A percentile compares a stretch with the other conserved stretches of the same genome.
Conservation (phyloP, 2,113 vertebrate genomes). For the Okapia johnstoni region DNA sequence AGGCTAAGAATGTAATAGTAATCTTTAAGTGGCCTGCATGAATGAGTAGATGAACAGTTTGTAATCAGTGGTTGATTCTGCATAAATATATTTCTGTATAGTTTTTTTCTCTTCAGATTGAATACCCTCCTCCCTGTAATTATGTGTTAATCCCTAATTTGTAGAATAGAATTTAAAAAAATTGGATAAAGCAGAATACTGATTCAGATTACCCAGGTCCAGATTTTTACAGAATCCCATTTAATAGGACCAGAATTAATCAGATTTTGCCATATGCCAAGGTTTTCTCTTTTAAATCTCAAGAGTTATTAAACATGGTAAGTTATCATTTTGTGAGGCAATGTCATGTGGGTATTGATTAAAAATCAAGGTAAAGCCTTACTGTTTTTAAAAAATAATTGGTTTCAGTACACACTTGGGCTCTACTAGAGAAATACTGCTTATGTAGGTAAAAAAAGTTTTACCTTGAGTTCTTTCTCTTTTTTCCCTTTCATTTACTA, state of each 20-base stretch:
- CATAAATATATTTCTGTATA: neutral
- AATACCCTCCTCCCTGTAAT: neutral
- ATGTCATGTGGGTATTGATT: slow-evolving; percentile 10
- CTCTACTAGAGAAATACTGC: neutral
- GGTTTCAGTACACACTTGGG: neutral
- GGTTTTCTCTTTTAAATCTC: slow-evolving; percentile 2
- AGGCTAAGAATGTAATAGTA: neutral
- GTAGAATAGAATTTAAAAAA: neutral
- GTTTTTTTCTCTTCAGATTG: neutral
- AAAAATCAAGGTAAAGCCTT: slow-evolving; percentile 27
- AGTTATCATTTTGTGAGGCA: neutral
- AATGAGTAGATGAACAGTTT: neutral
- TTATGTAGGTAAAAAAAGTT: neutral
- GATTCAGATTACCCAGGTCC: neutral
- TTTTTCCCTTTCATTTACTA: neutral
- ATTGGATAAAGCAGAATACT: neutral
- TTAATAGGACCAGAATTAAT: slow-evolving; percentile 26
- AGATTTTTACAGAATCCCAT: neutral
- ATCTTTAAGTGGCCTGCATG: neutral
- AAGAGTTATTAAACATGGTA: neutral
- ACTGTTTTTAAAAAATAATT: slow-evolving; percentile 33
- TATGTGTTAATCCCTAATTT: neutral
- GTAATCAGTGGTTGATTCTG: neutral
- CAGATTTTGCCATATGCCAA: neutral
- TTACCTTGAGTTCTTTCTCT: neutral